Percentiles rank a stretch among this genome's conserved stretches.
Conservation (phyloP, 2,888 invertebrate genomes). For the Ophion ellenae region DNA sequence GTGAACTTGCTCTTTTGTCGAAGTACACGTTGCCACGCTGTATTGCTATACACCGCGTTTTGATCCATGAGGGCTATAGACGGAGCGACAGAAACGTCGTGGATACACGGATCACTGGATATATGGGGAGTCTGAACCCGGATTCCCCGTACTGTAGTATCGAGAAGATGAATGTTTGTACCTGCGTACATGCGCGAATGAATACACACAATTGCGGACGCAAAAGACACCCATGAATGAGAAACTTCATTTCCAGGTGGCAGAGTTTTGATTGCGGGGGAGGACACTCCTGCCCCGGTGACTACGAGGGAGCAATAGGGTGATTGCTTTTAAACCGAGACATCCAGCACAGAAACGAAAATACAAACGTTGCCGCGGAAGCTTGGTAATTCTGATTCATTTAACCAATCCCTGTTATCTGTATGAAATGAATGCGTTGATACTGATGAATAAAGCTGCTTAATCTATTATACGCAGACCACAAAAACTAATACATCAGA, state of each 20-base stretch:
- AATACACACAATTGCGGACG: constrained; percentile 26
- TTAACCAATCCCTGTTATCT: constrained; percentile 23
- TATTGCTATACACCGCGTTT: constrained; percentile 50
- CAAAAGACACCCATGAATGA: constrained; percentile 41
- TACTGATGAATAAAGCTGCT: constrained; percentile 24
- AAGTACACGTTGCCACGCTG: constrained; percentile 40
- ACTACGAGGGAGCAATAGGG: constrained; percentile 36
- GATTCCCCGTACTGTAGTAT: constrained; percentile 53
- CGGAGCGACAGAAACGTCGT: constrained; percentile 46
- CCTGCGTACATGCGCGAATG: constrained; percentile 50
- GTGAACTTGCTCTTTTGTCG: constrained; percentile 78
- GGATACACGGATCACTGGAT: constrained; percentile 58
- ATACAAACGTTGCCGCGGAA: constrained; percentile 46
- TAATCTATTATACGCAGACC: no score
- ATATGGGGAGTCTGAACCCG: constrained; percentile 11
- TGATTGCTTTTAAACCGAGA: constrained; percentile 58
- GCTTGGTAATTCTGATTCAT: constrained; percentile 25
- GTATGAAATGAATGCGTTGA: constrained; percentile 30
- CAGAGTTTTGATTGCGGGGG: constrained; percentile 63
- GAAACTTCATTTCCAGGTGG: constrained; percentile 70
- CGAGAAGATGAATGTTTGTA: constrained; percentile 63
- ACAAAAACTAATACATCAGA: not conserved
- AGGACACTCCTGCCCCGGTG: constrained; percentile 39
- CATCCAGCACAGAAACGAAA: constrained; percentile 7
- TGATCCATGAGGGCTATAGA: constrained; percentile 38